Evolutionary conservation across 2,888 invertebrate species (phyloP).

Genomic region (Lasioglossum leucozonium): DNA sequence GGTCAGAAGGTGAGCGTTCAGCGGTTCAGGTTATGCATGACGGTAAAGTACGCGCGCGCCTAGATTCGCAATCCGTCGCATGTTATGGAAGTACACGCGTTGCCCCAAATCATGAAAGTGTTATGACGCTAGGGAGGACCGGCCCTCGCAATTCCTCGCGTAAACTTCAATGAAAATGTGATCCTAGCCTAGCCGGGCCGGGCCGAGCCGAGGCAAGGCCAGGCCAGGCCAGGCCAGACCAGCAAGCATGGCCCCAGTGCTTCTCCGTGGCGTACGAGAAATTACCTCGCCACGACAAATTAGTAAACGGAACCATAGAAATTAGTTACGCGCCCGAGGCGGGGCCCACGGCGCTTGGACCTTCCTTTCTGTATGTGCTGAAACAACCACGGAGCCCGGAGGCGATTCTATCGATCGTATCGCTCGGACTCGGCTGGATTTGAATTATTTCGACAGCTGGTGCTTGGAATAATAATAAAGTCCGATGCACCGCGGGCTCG

Average conservation of each 20-base stretch:
- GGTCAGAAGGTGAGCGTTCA: constrained; percentile 78
- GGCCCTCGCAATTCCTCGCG: constrained; percentile 64
- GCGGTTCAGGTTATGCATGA: constrained; percentile 57
- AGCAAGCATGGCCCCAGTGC: not conserved
- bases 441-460: constrained; percentile 53
- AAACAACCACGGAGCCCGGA: constrained; percentile 30
- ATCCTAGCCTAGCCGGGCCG: constrained; percentile 32
- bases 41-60: constrained; percentile 37
- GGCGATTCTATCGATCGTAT: constrained; percentile 55
- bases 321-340: constrained; percentile 55
- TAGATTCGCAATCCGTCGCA: constrained; percentile 49
- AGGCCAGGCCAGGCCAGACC: not conserved
- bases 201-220: not conserved
- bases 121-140: constrained; percentile 66
- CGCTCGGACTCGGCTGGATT: constrained; percentile 32
- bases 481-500: not conserved
- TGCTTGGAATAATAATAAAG: constrained; percentile 61
- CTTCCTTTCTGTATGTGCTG: constrained; percentile 18
- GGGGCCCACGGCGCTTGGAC: constrained; percentile 1
- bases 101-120: constrained; percentile 72
- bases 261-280: constrained; percentile 40
- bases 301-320: constrained; percentile 66
- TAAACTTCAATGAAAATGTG: constrained; percentile 73
- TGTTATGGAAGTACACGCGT: constrained; percentile 42
- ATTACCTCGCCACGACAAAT: constrained; percentile 64